Conservation (phyloP, 2,113 vertebrate species). For the Sphyrna mokarran region DNA sequence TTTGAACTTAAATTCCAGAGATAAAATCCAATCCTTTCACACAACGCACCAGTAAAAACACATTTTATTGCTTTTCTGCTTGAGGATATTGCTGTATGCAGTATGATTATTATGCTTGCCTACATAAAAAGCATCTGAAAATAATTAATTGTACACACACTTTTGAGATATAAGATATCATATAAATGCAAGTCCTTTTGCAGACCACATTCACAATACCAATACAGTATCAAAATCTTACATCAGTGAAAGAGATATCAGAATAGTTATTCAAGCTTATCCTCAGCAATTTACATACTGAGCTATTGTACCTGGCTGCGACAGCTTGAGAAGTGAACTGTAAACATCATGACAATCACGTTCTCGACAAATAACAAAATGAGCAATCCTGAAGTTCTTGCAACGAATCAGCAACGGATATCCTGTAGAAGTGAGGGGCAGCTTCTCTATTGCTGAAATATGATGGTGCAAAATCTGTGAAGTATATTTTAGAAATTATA, state of each 20-base stretch:
- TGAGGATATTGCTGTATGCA: not conserved
- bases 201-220: not conserved
- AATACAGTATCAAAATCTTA: not conserved
- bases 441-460: constrained; percentile 62
- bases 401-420: constrained; percentile 62
- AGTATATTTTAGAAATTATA: constrained; percentile 32
- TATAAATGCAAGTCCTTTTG: not conserved
- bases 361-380: constrained; percentile 64
- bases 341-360: constrained; percentile 64
- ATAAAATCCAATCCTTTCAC: not conserved
- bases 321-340: constrained; percentile 65
- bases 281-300: not conserved
- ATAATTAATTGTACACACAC: not conserved
- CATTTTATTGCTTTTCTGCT: not conserved
- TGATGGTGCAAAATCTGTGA: constrained; percentile 67
- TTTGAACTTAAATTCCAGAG: not conserved
- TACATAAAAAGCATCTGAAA: not conserved
- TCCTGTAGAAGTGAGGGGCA: constrained; percentile 53
- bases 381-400: constrained; percentile 64
- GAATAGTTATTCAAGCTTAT: not conserved
- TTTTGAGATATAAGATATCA: not conserved
- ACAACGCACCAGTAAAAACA: not conserved
- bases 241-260: not conserved
- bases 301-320: constrained; percentile 59
- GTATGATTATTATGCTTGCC: not conserved